These are phyloP conservation scores for Sciurus carolinensis DNA, from an alignment of 2,797 vertebrate species.

Conservation along the genomic window DNA sequence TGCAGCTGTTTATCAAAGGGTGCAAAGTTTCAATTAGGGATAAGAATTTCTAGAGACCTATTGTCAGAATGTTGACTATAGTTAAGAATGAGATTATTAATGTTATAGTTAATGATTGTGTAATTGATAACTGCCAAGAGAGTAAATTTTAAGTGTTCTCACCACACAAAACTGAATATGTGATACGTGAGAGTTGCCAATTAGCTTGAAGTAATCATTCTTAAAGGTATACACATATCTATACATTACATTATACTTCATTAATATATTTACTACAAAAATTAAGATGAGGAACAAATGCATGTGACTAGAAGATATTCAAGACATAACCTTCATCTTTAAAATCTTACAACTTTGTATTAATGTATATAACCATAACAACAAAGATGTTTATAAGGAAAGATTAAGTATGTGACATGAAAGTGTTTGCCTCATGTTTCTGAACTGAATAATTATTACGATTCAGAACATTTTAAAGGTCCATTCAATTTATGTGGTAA, in stretches of 20 bases:
- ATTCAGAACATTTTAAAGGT: background rate
- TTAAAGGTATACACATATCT: background rate
- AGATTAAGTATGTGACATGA: background rate
- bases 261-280: background rate
- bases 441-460: background rate
- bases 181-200: background rate
- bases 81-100: background rate
- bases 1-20: background rate
- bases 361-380: background rate
- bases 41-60: background rate
- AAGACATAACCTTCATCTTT: background rate
- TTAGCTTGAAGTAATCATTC: background rate
- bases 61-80: too few species aligned
- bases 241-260: too few species aligned
- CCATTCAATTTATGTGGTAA: background rate
- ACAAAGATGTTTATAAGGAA: background rate
- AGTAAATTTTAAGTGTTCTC: background rate
- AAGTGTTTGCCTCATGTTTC: background rate
- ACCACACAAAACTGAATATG: background rate
- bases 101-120: background rate
- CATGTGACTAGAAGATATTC: background rate
- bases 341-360: background rate
- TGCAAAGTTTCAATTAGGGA: background rate
- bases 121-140: background rate
- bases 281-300: background rate